Base-by-base conservation (phyloP, 2,113 vertebrate genomes). In the Vombatus ursinus region DNA sequence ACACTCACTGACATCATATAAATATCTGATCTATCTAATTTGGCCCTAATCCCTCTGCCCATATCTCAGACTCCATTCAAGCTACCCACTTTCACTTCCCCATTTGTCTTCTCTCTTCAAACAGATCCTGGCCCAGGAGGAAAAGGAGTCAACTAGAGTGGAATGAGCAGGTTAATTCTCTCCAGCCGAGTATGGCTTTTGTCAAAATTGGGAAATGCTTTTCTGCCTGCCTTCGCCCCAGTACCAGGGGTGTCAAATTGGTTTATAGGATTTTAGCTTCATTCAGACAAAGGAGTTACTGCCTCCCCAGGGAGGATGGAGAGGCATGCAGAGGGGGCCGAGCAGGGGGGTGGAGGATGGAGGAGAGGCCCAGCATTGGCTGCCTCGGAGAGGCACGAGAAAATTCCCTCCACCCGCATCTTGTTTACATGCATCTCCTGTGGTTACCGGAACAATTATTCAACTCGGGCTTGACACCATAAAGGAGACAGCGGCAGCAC, bases 51-150 rank as follows among this genome's bases (percentile, higher is more conserved):
- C 37, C 16, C 16, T 77, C 37, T n/a, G 37, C 37, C 68, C 37
- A 22, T 10, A 44, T 44, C 68, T 77, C 37, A 5, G 37, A 16
- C 37, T 44, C 16, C 68, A 37, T 44, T n/a, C 68, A n/a, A 44
- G 22, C 37, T 37, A 22, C 37, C 7, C 95, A 92, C 96, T 95
- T 96, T 96, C 96, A 94, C 1, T 57, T 95, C 31, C 44, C 96
- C 96, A 0, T 90, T 89, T 90, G 37, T 77, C 68, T 77, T 77
- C 68, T 37, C 37, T 77, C 68, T 77, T 77, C 68, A 16, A 77
- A 77, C 68, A 77, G 68, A 77, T 77, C 68, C 68, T 77, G 16
- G 68, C 68, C 37, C 37, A 7, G 16, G 68, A 77, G 68, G 68
- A 44, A 77, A 77, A 77, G 37, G 68, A 77, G 68, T 77, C 68